These are phyloP conservation scores for Cryptops parisi DNA, from an alignment of 2,888 invertebrate genomes.

Conservation along the genomic window DNA sequence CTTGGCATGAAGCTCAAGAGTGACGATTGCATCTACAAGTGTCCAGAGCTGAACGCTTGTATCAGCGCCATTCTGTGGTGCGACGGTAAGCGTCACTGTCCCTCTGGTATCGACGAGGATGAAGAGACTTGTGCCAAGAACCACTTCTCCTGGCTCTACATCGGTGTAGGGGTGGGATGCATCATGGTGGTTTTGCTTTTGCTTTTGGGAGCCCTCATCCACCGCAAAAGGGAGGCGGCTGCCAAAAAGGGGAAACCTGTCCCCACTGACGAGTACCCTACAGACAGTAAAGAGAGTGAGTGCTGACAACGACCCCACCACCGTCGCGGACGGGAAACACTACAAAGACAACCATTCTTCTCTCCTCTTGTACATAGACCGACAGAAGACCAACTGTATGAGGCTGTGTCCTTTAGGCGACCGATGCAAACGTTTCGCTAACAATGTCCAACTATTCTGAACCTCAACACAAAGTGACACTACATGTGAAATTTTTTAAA, in stretches of 20 bases:
- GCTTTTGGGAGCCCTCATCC: conserved; percentile 16
- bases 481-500: too few species aligned
- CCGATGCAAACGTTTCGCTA: too few species aligned
- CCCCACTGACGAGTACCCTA: conserved; percentile 18
- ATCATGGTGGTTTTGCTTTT: conserved; percentile 16
- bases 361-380: too few species aligned
- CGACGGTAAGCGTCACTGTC: conserved; percentile 62
- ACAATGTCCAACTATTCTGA: too few species aligned
- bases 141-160: conserved; percentile 19
- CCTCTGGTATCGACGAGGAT: conserved; percentile 35
- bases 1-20: conserved; percentile 22
- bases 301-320: conserved; percentile 15
- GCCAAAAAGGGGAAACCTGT: conserved; percentile 19
- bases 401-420: too few species aligned
- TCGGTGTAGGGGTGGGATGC: conserved; percentile 19
- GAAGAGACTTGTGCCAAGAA: conserved; percentile 10
- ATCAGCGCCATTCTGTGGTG: conserved; percentile 65
- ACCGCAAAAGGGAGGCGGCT: conserved; percentile 15
- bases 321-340: too few species aligned
- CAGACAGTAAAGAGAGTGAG: conserved; percentile 18
- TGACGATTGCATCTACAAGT: conserved; percentile 42
- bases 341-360: too few species aligned
- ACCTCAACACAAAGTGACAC: too few species aligned
- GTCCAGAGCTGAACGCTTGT: conserved; percentile 65
- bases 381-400: too few species aligned